These are phyloP conservation scores for Lypha dubia DNA, from an alignment of 2,888 invertebrate genomes.

Conservation along the genomic window DNA sequence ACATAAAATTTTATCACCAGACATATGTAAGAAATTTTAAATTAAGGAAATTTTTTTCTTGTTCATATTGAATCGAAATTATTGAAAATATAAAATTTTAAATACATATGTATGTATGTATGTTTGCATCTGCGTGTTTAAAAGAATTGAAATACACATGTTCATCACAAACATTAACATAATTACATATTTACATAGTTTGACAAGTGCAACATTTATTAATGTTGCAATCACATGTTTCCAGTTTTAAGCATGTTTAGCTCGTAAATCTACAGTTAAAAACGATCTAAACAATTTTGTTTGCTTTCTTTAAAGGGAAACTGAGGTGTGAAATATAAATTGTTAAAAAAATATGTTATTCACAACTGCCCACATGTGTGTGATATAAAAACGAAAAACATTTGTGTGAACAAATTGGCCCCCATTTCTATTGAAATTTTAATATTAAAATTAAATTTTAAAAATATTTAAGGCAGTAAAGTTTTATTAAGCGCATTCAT, in stretches of 20 bases:
- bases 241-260: background rate
- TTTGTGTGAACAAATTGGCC: conserved; percentile 50
- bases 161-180: conserved; percentile 31
- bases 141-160: conserved; percentile 15
- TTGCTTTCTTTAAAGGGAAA: conserved; percentile 9
- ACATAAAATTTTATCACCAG: background rate
- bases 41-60: background rate
- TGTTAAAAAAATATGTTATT: conserved; percentile 17
- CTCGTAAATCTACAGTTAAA: conserved; percentile 4
- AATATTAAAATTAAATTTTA: background rate
- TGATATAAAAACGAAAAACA: conserved; percentile 1
- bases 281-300: background rate
- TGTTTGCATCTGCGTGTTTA: too few species aligned
- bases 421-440: conserved; percentile 1
- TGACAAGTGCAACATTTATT: conserved; percentile 46
- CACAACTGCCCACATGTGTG: conserved; percentile 47
- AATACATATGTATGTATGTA: too few species aligned
- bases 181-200: background rate
- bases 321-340: conserved; percentile 38
- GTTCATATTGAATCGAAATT: background rate
- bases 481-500: too few species aligned
- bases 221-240: conserved; percentile 19
- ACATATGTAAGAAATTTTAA: background rate
- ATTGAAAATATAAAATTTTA: background rate
- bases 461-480: conserved; percentile 18